Conservation (phyloP, 2,797 vertebrate genomes). For the Alcedo quadribrachys region DNA sequence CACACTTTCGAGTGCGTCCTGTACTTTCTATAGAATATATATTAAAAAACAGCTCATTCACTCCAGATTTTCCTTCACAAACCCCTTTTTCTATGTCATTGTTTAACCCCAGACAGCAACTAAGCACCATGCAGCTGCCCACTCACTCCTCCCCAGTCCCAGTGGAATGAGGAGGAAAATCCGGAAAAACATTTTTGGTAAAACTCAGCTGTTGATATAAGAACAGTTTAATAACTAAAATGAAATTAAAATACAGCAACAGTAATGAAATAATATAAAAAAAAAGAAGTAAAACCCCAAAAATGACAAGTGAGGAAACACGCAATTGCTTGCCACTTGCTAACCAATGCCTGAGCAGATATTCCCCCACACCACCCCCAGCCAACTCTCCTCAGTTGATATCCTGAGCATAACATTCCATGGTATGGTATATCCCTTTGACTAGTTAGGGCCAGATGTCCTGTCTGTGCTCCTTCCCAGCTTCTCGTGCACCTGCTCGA, state of each 20-base stretch:
- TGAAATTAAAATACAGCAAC: background rate
- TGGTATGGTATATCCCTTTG: background rate
- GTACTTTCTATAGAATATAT: background rate
- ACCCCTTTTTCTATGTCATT: background rate
- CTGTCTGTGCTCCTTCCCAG: background rate
- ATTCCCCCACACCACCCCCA: no score
- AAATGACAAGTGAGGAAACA: background rate
- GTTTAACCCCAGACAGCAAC: background rate
- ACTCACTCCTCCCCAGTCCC: background rate
- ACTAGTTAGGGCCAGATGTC: background rate
- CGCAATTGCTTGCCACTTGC: background rate
- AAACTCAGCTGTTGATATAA: background rate
- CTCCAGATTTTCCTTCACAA: background rate
- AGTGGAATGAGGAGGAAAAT: no score
- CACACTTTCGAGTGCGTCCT: background rate
- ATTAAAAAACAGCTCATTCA: background rate
- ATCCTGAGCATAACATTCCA: background rate
- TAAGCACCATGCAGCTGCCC: no score
- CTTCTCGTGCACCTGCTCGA: background rate
- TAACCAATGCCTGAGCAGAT: background rate
- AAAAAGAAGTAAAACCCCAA: background rate
- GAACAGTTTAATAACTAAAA: background rate
- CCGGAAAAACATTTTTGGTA: background rate
- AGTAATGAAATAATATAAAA: background rate
- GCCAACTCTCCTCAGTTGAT: background rate